Evolutionary conservation across 2,888 invertebrate species (phyloP).

Genomic region (Noctuana brunneofusca): DNA sequence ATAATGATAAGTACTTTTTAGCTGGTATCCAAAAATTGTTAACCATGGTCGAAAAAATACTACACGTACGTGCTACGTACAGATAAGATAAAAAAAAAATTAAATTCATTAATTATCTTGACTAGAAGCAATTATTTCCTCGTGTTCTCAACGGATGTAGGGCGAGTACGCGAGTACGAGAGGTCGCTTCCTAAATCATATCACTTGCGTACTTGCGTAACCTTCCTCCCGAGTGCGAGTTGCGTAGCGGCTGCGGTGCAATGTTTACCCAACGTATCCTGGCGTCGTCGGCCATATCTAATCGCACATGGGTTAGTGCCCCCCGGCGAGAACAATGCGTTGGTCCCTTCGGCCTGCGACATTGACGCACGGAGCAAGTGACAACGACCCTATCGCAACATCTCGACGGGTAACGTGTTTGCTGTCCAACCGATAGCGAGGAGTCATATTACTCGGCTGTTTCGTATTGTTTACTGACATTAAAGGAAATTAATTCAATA

Average conservation of each 20-base stretch:
- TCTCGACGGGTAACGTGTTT: constrained; percentile 36
- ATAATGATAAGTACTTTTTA: too few relatives aligned
- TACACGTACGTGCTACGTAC: not conserved
- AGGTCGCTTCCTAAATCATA: constrained; percentile 9
- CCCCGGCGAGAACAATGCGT: constrained; percentile 80
- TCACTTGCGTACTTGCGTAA: constrained; percentile 20
- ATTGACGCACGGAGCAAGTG: constrained; percentile 34
- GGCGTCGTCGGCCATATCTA: constrained; percentile 66
- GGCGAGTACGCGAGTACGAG: constrained; percentile 9
- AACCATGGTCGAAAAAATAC: too few relatives aligned
- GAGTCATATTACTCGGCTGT: constrained; percentile 6
- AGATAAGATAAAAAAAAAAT: not conserved
- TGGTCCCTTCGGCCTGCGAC: constrained; percentile 59
- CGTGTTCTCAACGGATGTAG: not conserved
- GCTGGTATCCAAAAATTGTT: too few relatives aligned
- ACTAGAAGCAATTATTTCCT: not conserved
- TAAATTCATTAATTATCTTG: not conserved
- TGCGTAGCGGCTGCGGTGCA: constrained; percentile 43
- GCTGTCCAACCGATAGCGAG: constrained; percentile 18
- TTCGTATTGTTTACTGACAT: constrained; percentile 9
- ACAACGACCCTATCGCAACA: constrained; percentile 48
- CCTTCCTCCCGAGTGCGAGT: constrained; percentile 10
- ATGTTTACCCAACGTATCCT: constrained; percentile 56
- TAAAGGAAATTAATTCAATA: not conserved
- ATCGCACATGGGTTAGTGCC: constrained; percentile 80